Conservation (phyloP, 1,140 invertebrate species). For the Magallana ariakensis region DNA sequence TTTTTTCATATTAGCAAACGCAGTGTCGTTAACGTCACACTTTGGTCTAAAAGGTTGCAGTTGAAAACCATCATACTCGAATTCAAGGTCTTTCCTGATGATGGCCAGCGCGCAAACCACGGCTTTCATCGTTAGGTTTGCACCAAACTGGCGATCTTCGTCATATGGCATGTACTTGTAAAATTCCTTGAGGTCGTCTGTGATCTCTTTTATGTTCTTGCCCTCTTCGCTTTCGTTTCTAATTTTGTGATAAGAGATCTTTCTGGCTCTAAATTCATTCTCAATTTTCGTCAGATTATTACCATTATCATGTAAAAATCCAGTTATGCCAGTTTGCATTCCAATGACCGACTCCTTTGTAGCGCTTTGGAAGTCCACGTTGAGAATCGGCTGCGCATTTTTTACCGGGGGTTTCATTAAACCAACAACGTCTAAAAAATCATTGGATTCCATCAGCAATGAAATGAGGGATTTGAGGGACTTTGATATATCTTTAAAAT, state of each 20-base stretch:
- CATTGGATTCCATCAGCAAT: background rate
- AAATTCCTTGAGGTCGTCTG: background rate
- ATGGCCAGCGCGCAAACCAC: background rate
- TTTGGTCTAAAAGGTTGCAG: background rate
- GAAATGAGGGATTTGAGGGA: background rate
- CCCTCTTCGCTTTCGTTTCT: background rate
- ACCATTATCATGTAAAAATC: background rate
- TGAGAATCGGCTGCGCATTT: background rate
- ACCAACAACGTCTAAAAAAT: conserved; percentile 17
- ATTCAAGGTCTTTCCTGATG: background rate
- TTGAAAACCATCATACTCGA: background rate
- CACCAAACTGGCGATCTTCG: background rate
- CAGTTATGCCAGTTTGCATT: background rate
- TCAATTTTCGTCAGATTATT: background rate
- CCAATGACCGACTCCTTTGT: background rate
- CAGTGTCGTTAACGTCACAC: background rate
- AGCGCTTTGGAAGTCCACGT: background rate
- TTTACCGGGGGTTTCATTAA: background rate
- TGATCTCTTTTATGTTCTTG: background rate
- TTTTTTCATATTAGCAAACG: background rate
- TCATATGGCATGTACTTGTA: background rate
- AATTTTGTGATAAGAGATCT: background rate
- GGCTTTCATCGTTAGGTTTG: background rate
- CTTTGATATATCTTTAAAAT: background rate
- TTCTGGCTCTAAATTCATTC: background rate